phyloP scores from a whole-genome alignment of 2,113 vertebrate species.

The Microcebus lehilahytsara region DNA sequence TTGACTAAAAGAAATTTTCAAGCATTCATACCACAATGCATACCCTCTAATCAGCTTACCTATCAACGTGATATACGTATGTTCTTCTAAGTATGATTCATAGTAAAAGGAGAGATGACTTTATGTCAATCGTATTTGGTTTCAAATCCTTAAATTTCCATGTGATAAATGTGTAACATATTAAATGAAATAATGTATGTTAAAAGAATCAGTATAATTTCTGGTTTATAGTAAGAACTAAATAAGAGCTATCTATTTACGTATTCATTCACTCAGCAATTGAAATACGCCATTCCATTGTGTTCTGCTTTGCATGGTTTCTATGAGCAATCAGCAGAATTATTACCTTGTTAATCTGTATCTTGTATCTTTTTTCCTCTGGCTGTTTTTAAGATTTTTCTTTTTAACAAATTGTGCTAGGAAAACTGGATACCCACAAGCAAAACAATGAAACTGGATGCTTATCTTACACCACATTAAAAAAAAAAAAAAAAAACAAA shows the following conservation, averaged over 20 bases:
- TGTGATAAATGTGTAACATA: neutral
- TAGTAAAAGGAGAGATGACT: neutral
- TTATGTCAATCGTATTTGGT: neutral
- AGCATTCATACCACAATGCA: neutral
- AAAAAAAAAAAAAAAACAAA: neutral
- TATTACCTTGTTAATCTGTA: neutral
- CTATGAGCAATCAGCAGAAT: neutral
- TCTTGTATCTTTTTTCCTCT: neutral
- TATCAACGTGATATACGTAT: neutral
- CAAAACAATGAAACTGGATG: neutral
- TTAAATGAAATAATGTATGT: neutral
- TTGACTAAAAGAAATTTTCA: neutral
- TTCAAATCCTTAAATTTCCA: neutral
- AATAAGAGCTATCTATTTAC: neutral
- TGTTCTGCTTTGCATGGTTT: neutral
- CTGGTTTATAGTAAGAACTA: neutral
- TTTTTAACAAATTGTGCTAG: neutral
- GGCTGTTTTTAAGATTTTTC: neutral
- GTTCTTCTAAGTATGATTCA: neutral
- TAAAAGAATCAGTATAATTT: neutral
- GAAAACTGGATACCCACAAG: neutral
- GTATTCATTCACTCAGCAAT: neutral
- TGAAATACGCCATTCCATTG: neutral
- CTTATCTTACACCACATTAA: neutral
- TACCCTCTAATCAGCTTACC: neutral